Evolutionary conservation across 2,888 invertebrate genomes (phyloP), one percentile per base, ranked within the genome.

Genomic region (Andrena praecox): DNA sequence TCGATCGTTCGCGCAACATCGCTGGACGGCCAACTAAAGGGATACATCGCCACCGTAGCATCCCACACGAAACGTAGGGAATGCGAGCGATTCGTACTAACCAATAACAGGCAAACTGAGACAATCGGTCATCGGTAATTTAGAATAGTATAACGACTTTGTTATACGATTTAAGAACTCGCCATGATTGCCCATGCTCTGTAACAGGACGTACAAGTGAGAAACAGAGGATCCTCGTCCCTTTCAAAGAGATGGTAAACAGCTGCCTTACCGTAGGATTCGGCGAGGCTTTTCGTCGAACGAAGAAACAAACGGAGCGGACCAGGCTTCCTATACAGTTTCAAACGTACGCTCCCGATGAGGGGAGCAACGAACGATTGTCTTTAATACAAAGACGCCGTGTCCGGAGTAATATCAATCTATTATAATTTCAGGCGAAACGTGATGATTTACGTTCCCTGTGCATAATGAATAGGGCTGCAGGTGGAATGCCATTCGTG

Each of bases 121-220:
- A 84, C 97, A 95, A 86, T 96, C 96, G 81, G 96, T 95, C 75
- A 95, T 94, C n/a, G 97, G 96, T 82, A 97, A 95, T 92, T 96
- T 96, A 77, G 98, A 98, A 94, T 98, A 99, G 93, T 98, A 98
- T 69, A 99, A 95, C 2, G 98, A 97, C 94, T 98, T 98, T 24
- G 96, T 96, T 89, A 99, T 97, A 89, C 99, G 95, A 90, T 96
- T 96, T 85, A 98, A 94, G 91, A 98, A 97, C 89, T 96, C 96
- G 81, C 96, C 96, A 93, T 98, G 97, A 91, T 96, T 96, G 48
- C 95, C 96, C 94, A 96, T 95, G 80, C 94, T 95, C 96, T 96
- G 93, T 20, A 94, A 94, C 10, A 75, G 84, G 62, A 52, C 42
- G 35, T 8, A 31, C 4, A 27, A 59, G 33, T 52, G n/a, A 63